phyloP scores from a whole-genome alignment of 2,797 vertebrate species.

The Silurus lanzhouensis region DNA sequence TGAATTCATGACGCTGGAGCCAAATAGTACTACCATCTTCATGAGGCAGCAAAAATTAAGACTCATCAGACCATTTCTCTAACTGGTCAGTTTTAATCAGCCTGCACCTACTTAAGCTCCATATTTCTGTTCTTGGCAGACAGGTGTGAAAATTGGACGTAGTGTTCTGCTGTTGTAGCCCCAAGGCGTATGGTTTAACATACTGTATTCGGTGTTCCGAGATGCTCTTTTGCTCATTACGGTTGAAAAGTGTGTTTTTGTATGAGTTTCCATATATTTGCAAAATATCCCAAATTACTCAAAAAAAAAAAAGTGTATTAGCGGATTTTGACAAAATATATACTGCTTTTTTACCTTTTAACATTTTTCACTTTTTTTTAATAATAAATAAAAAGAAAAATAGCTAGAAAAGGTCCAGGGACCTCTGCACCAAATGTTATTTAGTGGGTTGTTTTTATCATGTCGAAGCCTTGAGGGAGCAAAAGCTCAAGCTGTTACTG shows the following conservation, averaged over 20 bases:
- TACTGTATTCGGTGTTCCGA: background rate
- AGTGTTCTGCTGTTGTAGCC: background rate
- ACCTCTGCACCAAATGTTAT: conserved; percentile 69
- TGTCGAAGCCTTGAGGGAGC: conserved; percentile 68
- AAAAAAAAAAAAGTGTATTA: background rate
- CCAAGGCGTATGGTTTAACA: background rate
- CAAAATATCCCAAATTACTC: background rate
- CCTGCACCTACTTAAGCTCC: background rate
- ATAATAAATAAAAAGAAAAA: conserved; percentile 5
- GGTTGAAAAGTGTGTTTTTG: background rate
- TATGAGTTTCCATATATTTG: background rate
- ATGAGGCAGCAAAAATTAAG: background rate
- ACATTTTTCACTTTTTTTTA: background rate
- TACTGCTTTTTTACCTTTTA: background rate
- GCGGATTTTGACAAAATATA: background rate
- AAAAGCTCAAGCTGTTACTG: conserved; percentile 64
- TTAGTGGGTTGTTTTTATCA: conserved; percentile 79
- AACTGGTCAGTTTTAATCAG: background rate
- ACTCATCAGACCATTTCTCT: background rate
- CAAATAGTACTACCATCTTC: background rate
- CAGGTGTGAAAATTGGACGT: background rate
- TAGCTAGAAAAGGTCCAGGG: conserved; percentile 59
- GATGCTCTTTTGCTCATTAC: background rate
- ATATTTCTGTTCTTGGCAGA: background rate
- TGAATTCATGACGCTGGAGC: background rate